phyloP scores from a whole-genome alignment of 2,797 vertebrate species.

The Gadopsis bispinosus region DNA sequence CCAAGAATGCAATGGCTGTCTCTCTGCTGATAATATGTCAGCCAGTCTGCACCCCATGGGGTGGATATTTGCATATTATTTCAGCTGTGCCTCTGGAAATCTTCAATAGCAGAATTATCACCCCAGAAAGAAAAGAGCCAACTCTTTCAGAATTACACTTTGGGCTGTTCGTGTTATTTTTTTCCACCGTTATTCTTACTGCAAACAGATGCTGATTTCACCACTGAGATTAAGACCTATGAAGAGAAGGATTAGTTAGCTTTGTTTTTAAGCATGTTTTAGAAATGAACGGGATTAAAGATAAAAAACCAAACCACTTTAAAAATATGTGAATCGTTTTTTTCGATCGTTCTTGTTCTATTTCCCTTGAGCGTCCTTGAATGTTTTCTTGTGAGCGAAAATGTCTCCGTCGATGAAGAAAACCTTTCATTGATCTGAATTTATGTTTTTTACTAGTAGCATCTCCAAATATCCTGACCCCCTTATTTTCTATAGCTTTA shows the following conservation, averaged over 20 bases:
- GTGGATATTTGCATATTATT: constrained; percentile 83
- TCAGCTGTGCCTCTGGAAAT: constrained; percentile 76
- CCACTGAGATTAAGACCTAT: constrained; percentile 58
- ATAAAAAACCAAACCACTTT: constrained; percentile 11
- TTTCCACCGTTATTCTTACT: constrained; percentile 46
- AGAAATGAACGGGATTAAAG: constrained; percentile 4
- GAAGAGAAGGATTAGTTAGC: constrained; percentile 27
- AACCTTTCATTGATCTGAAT: constrained; percentile 17
- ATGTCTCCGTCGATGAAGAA: constrained; percentile 14
- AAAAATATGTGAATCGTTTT: constrained; percentile 16
- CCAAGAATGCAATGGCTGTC: constrained; percentile 74
- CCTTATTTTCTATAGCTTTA: constrained; percentile 16
- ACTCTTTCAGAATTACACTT: constrained; percentile 57
- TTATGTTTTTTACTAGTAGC: constrained; percentile 17
- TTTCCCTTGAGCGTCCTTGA: constrained; percentile 26
- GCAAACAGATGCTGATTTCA: constrained; percentile 67
- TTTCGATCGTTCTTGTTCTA: neutral
- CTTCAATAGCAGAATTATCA: constrained; percentile 83
- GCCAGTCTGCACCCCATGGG: constrained; percentile 75
- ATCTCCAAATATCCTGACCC: constrained; percentile 17
- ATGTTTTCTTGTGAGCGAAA: constrained; percentile 27
- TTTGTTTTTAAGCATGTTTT: constrained; percentile 37
- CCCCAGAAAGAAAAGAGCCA: constrained; percentile 66
- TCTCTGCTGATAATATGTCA: constrained; percentile 83
- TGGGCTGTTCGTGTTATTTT: constrained; percentile 38